These are phyloP conservation scores for Scrobipalpa costella DNA, from an alignment of 2,888 invertebrate species.

Conservation along the genomic window DNA sequence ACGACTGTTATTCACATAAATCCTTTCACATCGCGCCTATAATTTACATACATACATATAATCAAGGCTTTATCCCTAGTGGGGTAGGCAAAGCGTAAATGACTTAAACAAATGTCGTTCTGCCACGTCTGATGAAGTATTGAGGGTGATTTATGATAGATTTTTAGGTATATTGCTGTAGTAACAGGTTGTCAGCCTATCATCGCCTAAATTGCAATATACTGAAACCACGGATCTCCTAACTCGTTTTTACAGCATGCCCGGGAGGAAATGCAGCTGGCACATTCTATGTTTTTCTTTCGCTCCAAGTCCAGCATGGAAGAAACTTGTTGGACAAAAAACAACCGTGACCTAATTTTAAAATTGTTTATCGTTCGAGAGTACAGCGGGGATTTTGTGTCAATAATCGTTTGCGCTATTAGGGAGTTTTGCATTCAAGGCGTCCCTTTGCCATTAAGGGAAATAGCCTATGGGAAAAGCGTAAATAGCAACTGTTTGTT, in stretches of 20 bases:
- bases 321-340: neutral
- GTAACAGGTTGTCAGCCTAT: no score
- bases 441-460: constrained; percentile 28
- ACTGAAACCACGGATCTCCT: no score
- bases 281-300: no score
- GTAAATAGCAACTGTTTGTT: neutral
- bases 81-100: no score
- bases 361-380: constrained; percentile 35
- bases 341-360: constrained; percentile 22
- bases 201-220: no score
- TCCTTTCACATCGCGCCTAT: neutral
- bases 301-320: no score
- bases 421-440: constrained; percentile 54
- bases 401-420: constrained; percentile 61
- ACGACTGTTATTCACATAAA: neutral
- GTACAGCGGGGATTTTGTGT: constrained; percentile 41
- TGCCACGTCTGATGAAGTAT: no score
- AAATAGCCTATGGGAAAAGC: neutral
- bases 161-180: no score
- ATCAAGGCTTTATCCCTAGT: neutral
- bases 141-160: no score
- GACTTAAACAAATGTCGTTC: no score
- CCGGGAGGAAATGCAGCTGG: no score
- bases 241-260: no score
- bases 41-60: neutral